A percentile compares a stretch with the other conserved stretches of the same genome.
phyloP scores from a whole-genome alignment of 2,113 vertebrate species.

The Beaufortia kweichowensis region DNA sequence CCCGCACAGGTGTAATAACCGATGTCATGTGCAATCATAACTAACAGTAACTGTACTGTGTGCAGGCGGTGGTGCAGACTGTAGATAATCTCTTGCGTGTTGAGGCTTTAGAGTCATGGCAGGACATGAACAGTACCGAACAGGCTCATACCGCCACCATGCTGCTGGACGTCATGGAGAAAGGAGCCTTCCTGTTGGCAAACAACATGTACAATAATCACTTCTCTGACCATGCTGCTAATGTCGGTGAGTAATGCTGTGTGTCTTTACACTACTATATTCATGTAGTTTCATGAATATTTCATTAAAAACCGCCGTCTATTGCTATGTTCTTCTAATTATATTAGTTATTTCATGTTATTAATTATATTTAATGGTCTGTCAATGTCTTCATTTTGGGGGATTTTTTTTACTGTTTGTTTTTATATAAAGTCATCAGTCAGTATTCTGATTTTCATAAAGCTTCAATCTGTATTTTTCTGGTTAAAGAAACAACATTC shows the following conservation, averaged over 20 bases:
- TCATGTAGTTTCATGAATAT: too few relatives aligned
- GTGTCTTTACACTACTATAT: neutral
- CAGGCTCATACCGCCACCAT: slow-evolving; percentile 93
- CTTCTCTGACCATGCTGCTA: slow-evolving; percentile 82
- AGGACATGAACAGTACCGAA: slow-evolving; percentile 91
- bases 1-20: neutral
- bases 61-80: slow-evolving; percentile 87
- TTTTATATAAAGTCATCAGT: too few relatives aligned
- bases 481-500: too few relatives aligned
- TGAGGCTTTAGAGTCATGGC: slow-evolving; percentile 86
- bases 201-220: slow-evolving; percentile 90
- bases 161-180: slow-evolving; percentile 89
- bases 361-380: too few relatives aligned
- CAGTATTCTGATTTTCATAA: too few relatives aligned
- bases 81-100: slow-evolving; percentile 88
- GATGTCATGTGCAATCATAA: neutral
- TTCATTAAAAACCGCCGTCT: too few relatives aligned
- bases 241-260: slow-evolving; percentile 79
- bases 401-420: too few relatives aligned
- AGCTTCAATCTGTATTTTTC: too few relatives aligned
- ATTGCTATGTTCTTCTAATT: too few relatives aligned
- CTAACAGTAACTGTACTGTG: slow-evolving; percentile 29
- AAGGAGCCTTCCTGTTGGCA: slow-evolving; percentile 88
- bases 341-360: too few relatives aligned
- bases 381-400: too few relatives aligned